Conservation (phyloP, 1,140 invertebrate species). For the Helicoverpa zea region DNA sequence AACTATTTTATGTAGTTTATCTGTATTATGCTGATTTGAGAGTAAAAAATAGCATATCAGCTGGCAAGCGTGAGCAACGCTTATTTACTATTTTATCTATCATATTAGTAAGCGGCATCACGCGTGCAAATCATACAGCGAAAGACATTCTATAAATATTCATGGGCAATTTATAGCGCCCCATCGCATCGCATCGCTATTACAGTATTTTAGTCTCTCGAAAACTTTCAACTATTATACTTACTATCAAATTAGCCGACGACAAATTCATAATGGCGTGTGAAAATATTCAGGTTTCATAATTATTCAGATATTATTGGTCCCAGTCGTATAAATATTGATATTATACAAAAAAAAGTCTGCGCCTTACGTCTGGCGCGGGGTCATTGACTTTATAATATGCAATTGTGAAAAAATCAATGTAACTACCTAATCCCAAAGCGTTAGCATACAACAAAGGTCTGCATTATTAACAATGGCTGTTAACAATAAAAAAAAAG, state of each 20-base stretch:
- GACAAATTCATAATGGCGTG: constrained; percentile 30
- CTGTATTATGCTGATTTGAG: constrained; percentile 27
- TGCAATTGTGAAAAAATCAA: constrained; percentile 62
- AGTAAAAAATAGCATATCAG: constrained; percentile 30
- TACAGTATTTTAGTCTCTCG: constrained; percentile 8
- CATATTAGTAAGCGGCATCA: constrained; percentile 6
- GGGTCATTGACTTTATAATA: constrained; percentile 54
- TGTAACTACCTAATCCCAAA: constrained; percentile 53
- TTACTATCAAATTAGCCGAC: constrained; percentile 27
- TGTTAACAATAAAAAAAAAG: constrained; percentile 58
- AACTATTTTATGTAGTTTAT: constrained; percentile 11
- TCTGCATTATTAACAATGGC: constrained; percentile 56
- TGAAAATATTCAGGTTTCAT: constrained; percentile 38
- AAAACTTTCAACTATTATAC: constrained; percentile 20
- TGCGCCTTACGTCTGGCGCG: constrained; percentile 37
- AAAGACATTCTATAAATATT: constrained; percentile 19
- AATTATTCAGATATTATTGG: constrained; percentile 41
- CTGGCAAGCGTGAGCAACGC: constrained; percentile 9
- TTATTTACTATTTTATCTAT: constrained; percentile 45
- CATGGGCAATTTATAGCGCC: background rate
- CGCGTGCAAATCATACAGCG: background rate
- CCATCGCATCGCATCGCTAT: background rate
- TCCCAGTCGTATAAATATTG: constrained; percentile 38
- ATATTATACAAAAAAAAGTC: constrained; percentile 36
- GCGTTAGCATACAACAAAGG: constrained; percentile 56